Evolutionary conservation across 1,140 invertebrate species (phyloP).

Genomic region (Diabrotica virgifera): DNA sequence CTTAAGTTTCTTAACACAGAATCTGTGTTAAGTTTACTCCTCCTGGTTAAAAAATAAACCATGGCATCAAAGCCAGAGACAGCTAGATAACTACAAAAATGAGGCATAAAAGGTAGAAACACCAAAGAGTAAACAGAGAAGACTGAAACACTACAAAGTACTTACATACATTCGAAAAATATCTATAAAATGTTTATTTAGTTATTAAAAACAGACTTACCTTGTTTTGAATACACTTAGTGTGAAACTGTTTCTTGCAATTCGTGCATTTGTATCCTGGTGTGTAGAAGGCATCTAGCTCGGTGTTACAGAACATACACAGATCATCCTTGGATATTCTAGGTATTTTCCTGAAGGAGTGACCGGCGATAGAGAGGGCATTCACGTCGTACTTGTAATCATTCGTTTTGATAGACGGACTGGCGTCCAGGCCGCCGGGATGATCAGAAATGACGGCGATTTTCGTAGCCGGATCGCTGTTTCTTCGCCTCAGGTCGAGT

Average conservation of each 20-base stretch:
- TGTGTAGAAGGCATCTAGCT: conserved; percentile 75
- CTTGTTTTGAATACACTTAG: conserved; percentile 83
- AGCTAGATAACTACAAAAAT: too few species aligned
- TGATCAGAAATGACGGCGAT: conserved; percentile 45
- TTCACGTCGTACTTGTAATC: conserved; percentile 56
- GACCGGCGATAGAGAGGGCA: conserved; percentile 65
- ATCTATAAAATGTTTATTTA: neutral
- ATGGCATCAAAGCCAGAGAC: too few species aligned
- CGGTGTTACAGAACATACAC: conserved; percentile 41
- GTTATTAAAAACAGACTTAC: conserved; percentile 32
- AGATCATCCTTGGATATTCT: conserved; percentile 73
- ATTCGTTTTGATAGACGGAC: conserved; percentile 47
- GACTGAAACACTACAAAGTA: too few species aligned
- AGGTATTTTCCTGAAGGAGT: conserved; percentile 69
- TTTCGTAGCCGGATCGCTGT: conserved; percentile 69
- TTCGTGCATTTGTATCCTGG: conserved; percentile 80
- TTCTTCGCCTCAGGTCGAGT: conserved; percentile 61
- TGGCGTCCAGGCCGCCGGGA: conserved; percentile 39
- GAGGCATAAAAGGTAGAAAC: too few species aligned
- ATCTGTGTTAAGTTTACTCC: too few species aligned
- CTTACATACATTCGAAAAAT: too few species aligned
- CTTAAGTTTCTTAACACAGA: too few species aligned
- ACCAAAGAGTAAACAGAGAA: too few species aligned
- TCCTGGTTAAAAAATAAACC: too few species aligned
- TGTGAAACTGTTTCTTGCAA: conserved; percentile 82